Percentiles rank a stretch among this genome's conserved stretches.
These are phyloP conservation scores for Myiothlypis chrysogaster DNA, from an alignment of 2,797 vertebrate species.

Conservation along the genomic window DNA sequence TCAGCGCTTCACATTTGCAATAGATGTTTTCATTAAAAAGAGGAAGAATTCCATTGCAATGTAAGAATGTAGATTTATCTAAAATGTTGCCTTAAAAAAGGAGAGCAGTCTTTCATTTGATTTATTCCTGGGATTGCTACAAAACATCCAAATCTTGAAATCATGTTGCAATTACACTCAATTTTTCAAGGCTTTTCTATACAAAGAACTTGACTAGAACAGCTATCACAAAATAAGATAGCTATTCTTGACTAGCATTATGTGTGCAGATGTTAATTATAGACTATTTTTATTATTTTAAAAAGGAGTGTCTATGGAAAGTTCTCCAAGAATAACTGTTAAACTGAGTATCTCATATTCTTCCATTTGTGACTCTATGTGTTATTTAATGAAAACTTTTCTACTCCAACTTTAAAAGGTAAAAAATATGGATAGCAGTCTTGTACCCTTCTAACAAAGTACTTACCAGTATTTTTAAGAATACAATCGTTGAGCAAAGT, in stretches of 20 bases:
- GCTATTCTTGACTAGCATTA: not conserved
- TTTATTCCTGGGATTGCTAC: not conserved
- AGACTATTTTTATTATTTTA: conserved; percentile 15
- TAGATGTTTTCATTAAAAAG: not conserved
- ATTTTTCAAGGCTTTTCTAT: not conserved
- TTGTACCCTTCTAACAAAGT: not conserved
- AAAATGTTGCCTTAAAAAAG: not conserved
- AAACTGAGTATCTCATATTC: not conserved
- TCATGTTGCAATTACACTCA: not conserved
- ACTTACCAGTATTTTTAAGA: not conserved
- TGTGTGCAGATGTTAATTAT: not conserved
- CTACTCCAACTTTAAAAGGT: not conserved
- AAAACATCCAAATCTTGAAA: not conserved
- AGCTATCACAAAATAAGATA: not conserved
- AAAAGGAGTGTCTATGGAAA: not conserved
- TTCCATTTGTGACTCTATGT: not conserved
- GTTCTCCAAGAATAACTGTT: conserved; percentile 3
- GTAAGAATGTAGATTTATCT: not conserved
- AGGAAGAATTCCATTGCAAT: not conserved
- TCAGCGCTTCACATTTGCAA: not conserved
- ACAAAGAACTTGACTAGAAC: not conserved
- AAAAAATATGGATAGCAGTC: not conserved
- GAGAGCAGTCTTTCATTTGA: not conserved
- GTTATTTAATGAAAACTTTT: not conserved
- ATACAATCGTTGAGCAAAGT: not conserved